Evolutionary conservation across 1,140 invertebrate species (phyloP).

Genomic region (Aradophagus sp.): DNA sequence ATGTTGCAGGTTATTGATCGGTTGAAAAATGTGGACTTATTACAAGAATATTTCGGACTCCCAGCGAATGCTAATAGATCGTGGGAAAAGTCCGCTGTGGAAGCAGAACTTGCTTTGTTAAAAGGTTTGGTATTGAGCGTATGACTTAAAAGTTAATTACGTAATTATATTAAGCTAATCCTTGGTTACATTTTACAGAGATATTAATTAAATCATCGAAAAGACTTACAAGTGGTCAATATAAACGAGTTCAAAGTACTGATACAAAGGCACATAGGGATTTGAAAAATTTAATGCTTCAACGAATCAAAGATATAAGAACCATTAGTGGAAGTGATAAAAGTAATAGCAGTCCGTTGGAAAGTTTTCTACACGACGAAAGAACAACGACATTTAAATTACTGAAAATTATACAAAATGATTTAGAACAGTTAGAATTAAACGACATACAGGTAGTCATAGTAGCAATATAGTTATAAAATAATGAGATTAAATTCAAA

Average conservation of each 20-base stretch:
- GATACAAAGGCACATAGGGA: conserved; percentile 54
- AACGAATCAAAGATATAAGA: conserved; percentile 60
- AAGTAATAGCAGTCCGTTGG: conserved; percentile 60
- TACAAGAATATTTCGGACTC: conserved; percentile 83
- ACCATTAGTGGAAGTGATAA: not conserved
- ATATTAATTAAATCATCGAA: conserved; percentile 54
- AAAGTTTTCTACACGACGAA: conserved; percentile 63
- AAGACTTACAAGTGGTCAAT: conserved; percentile 20
- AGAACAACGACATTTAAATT: conserved; percentile 63
- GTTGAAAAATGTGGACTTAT: conserved; percentile 81
- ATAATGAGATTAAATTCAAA: conserved; percentile 4
- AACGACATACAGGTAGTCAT: conserved; percentile 52
- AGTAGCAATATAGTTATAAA: not conserved
- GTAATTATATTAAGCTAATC: not conserved
- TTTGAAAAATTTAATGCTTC: conserved; percentile 61
- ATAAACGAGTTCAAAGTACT: conserved; percentile 35
- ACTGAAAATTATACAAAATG: conserved; percentile 75
- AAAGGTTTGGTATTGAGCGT: conserved; percentile 73
- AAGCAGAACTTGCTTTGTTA: conserved; percentile 79
- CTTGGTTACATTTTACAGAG: conserved; percentile 52
- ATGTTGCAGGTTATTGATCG: conserved; percentile 78
- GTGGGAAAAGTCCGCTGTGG: conserved; percentile 82
- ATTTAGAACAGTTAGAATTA: conserved; percentile 51
- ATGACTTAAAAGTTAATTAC: too few species aligned
- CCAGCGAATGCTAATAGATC: conserved; percentile 88